Base-by-base conservation (phyloP, 2,797 vertebrate species). In the Pseudomugil tenellus region DNA sequence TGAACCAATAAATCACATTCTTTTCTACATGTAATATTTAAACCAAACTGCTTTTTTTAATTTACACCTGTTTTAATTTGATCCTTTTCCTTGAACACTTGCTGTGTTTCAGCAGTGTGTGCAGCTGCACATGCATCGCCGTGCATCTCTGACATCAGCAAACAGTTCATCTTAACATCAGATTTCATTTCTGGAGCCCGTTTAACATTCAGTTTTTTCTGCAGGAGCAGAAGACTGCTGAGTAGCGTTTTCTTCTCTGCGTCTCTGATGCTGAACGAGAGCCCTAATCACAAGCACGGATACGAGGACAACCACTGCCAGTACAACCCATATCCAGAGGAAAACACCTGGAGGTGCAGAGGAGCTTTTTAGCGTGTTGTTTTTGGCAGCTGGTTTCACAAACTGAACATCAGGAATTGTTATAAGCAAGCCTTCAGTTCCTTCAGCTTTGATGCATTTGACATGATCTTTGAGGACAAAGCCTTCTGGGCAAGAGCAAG, bases 291-390 rank as follows among this genome's bases (percentile, higher is more conserved):
- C 57, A 29, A 79, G 35, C 29, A 93, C 39, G 0, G 84, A 14
- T 12, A 65, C 67, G 2, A 85, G 31, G 63, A 89, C 60, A 3
- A 56, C 64, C 46, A 79, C 53, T 0, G 78, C 28, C 0, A 81
- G 2, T 5, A 83, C 69, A 48, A 92, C 48, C 80, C 81, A 89
- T 0, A 92, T 0, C 77, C 91, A 90, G 25, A 89, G 19, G n/a
- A 91, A 86, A 3, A 41, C 54, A 2, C 65, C 70, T 0, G 71
- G 7, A 0, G 55, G 7, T 0, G 16, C 57, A 8, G 87, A 53
- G 1, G 86, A 65, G 0, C 1, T 25, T 14, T 26, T 72, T 58
- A 46, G 2, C 0, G 79, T 76, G 0, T 54, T 52, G 56, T 89
- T 84, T 0, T 70, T 76, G 1, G 31, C 0, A 0, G 56, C 37